Conservation (phyloP, 2,113 vertebrate species). For the Tretioscincus oriximinensis region DNA sequence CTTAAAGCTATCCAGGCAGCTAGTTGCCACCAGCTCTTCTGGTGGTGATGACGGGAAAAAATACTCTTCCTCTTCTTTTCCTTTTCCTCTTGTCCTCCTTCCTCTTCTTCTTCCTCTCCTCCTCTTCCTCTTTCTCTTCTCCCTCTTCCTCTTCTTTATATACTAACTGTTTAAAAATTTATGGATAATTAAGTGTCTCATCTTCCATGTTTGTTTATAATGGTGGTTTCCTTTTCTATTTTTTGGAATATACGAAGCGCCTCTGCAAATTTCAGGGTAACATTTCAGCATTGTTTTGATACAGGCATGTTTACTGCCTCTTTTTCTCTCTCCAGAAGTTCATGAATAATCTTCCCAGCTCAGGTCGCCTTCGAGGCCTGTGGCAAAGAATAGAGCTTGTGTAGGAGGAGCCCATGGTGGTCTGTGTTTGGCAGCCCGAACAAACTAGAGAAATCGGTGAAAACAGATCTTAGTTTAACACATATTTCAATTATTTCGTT, state of each 20-base stretch:
- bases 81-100: not conserved
- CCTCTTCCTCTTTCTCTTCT: too few relatives aligned
- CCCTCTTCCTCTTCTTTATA: not conserved
- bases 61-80: not conserved
- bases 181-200: not conserved
- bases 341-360: not conserved
- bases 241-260: not conserved
- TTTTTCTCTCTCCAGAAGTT: not conserved
- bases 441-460: conserved; percentile 72
- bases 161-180: not conserved
- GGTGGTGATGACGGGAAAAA: too few relatives aligned
- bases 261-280: not conserved
- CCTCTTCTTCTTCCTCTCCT: not conserved
- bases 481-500: conserved; percentile 81
- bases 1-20: too few relatives aligned
- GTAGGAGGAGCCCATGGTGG: not conserved
- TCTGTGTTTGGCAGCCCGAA: conserved; percentile 30
- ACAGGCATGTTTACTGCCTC: not conserved
- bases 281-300: too few relatives aligned
- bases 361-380: not conserved
- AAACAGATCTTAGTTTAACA: conserved; percentile 77
- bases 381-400: not conserved
- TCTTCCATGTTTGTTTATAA: not conserved
- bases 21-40: too few relatives aligned
- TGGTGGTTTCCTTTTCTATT: not conserved